A percentile compares a stretch with the other conserved stretches of the same genome.
Evolutionary conservation across 2,888 invertebrate genomes (phyloP).

Genomic region (Tenthredo mesomela): DNA sequence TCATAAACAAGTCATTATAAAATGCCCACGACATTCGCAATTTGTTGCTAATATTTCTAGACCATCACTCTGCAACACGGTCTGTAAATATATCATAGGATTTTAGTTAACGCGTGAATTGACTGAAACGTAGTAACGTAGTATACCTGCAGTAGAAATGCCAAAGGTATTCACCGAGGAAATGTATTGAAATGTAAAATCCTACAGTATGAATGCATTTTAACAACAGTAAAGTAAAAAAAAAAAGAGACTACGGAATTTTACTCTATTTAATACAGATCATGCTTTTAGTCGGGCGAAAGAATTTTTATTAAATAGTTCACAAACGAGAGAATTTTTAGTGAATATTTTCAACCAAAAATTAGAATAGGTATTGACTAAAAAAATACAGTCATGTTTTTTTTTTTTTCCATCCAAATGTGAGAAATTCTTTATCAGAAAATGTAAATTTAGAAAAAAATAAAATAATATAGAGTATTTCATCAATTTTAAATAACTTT

Average conservation of each 20-base stretch:
- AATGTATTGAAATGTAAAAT: conserved; percentile 17
- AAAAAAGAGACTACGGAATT: not conserved
- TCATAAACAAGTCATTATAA: conserved; percentile 29
- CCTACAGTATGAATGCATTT: not conserved
- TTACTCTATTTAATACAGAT: not conserved
- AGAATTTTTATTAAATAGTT: not conserved
- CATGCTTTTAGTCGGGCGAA: not conserved
- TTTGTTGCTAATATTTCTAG: conserved; percentile 23
- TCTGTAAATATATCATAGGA: not conserved
- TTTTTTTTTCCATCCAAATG: not conserved
- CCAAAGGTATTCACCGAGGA: not conserved
- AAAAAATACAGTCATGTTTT: not conserved
- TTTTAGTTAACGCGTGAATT: not conserved
- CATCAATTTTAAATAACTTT: not conserved
- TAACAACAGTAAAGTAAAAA: not conserved
- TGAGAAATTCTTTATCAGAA: not conserved
- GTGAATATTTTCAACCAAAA: not conserved
- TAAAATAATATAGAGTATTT: not conserved
- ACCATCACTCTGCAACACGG: not conserved
- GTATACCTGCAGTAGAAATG: not conserved
- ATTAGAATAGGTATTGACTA: not conserved
- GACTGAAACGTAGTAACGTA: not conserved
- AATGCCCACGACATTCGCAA: conserved; percentile 20
- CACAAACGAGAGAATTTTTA: not conserved
- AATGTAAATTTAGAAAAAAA: not conserved